A percentile compares a stretch with the other conserved stretches of the same genome.
phyloP scores from a whole-genome alignment of 2,113 vertebrate genomes.

The Planiliza haematocheilus region DNA sequence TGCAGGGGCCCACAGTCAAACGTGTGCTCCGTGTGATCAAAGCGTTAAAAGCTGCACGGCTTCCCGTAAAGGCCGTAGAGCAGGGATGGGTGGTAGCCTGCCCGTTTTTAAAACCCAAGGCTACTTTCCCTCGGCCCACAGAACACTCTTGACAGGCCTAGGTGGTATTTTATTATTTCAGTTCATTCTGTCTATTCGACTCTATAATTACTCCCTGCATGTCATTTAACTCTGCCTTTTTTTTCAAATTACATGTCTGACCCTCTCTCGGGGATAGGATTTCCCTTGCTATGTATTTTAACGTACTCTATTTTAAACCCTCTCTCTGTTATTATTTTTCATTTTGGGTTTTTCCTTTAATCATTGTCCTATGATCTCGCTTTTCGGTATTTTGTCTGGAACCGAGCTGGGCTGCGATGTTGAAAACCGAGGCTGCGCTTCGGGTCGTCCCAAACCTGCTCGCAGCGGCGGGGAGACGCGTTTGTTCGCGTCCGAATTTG shows the following conservation, averaged over 20 bases:
- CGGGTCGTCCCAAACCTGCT: conserved; percentile 12
- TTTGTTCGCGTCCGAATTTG: conserved; percentile 19
- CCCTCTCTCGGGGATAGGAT: conserved; percentile 79
- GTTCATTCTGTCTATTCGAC: conserved; percentile 78
- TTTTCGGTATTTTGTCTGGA: conserved; percentile 79
- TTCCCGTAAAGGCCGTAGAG: conserved; percentile 69
- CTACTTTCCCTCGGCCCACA: conserved; percentile 68
- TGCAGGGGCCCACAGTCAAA: not conserved
- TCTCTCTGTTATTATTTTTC: conserved; percentile 85
- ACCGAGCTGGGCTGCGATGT: conserved; percentile 46
- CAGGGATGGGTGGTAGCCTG: conserved; percentile 60
- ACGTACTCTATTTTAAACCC: conserved; percentile 82
- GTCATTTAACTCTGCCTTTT: conserved; percentile 76
- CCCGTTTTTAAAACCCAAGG: conserved; percentile 69
- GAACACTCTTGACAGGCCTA: conserved; percentile 73
- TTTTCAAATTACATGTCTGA: conserved; percentile 86
- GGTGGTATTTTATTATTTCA: conserved; percentile 84
- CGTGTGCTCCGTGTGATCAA: conserved; percentile 19
- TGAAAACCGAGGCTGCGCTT: conserved; percentile 46
- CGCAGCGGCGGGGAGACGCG: not conserved
- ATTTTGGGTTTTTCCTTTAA: conserved; percentile 83
- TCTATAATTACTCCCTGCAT: conserved; percentile 84
- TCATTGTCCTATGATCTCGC: conserved; percentile 72
- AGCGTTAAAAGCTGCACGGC: conserved; percentile 45
- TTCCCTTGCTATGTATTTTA: conserved; percentile 81